These are phyloP conservation scores for Drosophila quadrilineata DNA, from an alignment of 1,140 invertebrate species.

Conservation along the genomic window DNA sequence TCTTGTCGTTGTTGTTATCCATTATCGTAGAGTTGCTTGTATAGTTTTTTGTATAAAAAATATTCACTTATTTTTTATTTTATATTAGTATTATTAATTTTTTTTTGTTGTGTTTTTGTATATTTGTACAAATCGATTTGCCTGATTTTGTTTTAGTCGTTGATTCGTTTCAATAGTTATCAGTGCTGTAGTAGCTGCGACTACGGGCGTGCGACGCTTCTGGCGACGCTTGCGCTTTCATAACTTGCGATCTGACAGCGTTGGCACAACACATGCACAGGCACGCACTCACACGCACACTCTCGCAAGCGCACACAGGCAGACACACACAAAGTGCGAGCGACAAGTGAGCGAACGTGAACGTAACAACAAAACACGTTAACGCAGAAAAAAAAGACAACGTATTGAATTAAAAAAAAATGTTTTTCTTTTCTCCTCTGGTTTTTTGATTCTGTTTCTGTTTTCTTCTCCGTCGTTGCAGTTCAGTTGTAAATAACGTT, in stretches of 20 bases:
- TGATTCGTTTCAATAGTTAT: slow-evolving; percentile 15
- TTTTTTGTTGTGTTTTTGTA: too few species aligned
- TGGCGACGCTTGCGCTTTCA: slow-evolving; percentile 65
- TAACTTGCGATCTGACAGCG: slow-evolving; percentile 73
- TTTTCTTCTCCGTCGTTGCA: neutral
- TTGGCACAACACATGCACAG: slow-evolving; percentile 38
- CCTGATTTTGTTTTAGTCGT: slow-evolving; percentile 6
- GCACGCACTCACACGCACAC: neutral
- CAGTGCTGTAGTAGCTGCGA: slow-evolving; percentile 39
- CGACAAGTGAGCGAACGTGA: slow-evolving; percentile 42
- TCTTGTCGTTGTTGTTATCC: slow-evolving; percentile 46
- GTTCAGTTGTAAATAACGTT: slow-evolving; percentile 2
- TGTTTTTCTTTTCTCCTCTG: neutral
- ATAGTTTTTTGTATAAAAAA: slow-evolving; percentile 41
- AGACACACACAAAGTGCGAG: slow-evolving; percentile 16
- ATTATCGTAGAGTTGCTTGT: slow-evolving; percentile 18
- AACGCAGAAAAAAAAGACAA: slow-evolving; percentile 22
- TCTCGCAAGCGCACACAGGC: slow-evolving; percentile 1
- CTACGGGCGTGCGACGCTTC: slow-evolving; percentile 48
- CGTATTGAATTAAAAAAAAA: slow-evolving; percentile 27
- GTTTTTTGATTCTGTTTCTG: slow-evolving; percentile 1
- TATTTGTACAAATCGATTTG: slow-evolving; percentile 10
- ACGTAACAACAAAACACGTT: slow-evolving; percentile 37
- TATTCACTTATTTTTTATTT: slow-evolving; percentile 17
- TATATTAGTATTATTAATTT: too few species aligned